These are phyloP conservation scores for Aphodius sticticus DNA, from an alignment of 2,888 invertebrate species.

Conservation along the genomic window DNA sequence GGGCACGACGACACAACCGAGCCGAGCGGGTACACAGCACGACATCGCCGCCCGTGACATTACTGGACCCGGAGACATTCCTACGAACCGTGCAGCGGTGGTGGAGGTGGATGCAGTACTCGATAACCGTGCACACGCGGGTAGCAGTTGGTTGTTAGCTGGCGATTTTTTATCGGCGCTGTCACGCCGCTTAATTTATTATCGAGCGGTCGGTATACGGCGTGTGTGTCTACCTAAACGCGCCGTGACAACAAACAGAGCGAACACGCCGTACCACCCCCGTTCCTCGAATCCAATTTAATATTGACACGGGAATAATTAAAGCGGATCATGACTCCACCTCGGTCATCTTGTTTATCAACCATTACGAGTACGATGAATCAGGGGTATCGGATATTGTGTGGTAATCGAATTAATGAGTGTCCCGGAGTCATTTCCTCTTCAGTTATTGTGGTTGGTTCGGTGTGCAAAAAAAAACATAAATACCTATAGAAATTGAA, in stretches of 20 bases:
- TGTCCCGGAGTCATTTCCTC: too few relatives aligned
- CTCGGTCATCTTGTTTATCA: background rate
- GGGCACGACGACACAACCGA: conserved; percentile 37
- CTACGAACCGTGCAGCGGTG: conserved; percentile 26
- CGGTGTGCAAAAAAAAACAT: too few relatives aligned
- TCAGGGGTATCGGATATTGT: too few relatives aligned
- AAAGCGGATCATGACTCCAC: background rate
- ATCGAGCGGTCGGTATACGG: conserved; percentile 6
- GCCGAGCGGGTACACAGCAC: conserved; percentile 41
- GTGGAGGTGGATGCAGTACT: conserved; percentile 17
- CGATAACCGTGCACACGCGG: conserved; percentile 22
- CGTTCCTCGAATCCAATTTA: background rate
- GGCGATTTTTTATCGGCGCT: conserved; percentile 28
- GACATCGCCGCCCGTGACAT: conserved; percentile 46
- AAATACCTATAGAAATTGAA: too few relatives aligned
- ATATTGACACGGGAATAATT: background rate
- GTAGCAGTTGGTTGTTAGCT: conserved; percentile 22
- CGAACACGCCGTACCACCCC: background rate
- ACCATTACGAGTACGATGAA: too few relatives aligned
- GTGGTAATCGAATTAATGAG: too few relatives aligned
- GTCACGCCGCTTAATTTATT: conserved; percentile 31
- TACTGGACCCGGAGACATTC: conserved; percentile 42
- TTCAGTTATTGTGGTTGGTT: too few relatives aligned
- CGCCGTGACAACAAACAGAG: conserved; percentile 13
- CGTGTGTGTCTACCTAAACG: conserved; percentile 6